Evolutionary conservation across 2,113 vertebrate species (phyloP).

Genomic region (Gobio gobio): DNA sequence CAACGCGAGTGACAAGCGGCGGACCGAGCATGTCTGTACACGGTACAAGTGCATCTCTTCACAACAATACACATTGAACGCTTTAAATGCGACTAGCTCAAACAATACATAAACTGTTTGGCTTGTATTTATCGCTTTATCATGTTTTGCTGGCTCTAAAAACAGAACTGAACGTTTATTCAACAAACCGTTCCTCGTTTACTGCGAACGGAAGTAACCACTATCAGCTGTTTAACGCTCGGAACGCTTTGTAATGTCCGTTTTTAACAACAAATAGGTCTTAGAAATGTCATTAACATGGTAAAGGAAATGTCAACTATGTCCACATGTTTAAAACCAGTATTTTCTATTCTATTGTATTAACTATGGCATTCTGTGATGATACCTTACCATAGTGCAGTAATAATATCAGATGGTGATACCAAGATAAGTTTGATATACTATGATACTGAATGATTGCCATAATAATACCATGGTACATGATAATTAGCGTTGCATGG

Average conservation of each 20-base stretch:
- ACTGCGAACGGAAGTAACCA: background rate
- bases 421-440: background rate
- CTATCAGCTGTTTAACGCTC: background rate
- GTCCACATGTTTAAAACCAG: background rate
- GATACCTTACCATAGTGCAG: background rate
- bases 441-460: background rate
- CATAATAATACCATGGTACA: background rate
- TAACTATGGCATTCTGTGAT: background rate
- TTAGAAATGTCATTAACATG: background rate
- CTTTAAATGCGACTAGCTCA: background rate
- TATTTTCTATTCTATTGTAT: background rate
- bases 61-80: background rate
- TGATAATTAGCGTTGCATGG: background rate
- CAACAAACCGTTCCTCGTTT: background rate
- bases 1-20: background rate
- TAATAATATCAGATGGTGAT: background rate
- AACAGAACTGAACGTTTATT: background rate
- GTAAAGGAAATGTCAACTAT: background rate
- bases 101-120: background rate
- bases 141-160: background rate
- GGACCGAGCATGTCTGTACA: conserved; percentile 37
- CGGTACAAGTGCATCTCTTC: conserved; percentile 27
- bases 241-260: background rate
- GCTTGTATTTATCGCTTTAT: background rate
- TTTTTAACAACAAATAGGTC: background rate